phyloP scores from a whole-genome alignment of 1,140 invertebrate genomes.

The Zaprionus kolodkinae region DNA sequence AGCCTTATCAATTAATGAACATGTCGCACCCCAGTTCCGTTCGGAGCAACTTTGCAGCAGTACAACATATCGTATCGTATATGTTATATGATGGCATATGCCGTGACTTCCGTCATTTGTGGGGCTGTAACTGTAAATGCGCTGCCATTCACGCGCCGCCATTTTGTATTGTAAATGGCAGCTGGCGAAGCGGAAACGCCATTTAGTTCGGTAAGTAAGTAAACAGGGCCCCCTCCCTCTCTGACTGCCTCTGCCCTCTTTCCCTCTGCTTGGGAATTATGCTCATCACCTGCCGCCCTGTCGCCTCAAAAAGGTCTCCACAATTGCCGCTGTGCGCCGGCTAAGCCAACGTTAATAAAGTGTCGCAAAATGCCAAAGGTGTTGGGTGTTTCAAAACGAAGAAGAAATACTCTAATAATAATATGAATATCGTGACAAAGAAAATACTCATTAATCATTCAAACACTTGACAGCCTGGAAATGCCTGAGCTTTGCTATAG shows the following conservation, averaged over 20 bases:
- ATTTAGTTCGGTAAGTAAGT: conserved; percentile 25
- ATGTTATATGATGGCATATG: conserved; percentile 44
- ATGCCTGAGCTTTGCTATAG: background rate
- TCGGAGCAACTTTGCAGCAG: background rate
- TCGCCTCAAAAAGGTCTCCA: background rate
- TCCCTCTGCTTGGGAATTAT: background rate
- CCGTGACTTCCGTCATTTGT: conserved; percentile 63
- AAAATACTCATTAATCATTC: background rate
- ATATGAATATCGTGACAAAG: background rate
- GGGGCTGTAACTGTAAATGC: conserved; percentile 18
- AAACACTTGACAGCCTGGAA: background rate
- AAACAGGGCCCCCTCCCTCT: conserved; percentile 1
- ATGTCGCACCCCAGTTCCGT: conserved; percentile 39
- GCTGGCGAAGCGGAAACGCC: conserved; percentile 35
- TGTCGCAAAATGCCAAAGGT: background rate
- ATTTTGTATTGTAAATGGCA: conserved; percentile 15
- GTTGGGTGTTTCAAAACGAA: background rate
- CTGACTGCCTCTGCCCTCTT: background rate
- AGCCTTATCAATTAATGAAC: conserved; percentile 70
- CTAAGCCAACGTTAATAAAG: conserved; percentile 17
- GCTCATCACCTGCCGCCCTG: conserved; percentile 11
- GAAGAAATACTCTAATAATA: background rate
- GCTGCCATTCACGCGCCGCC: conserved; percentile 11
- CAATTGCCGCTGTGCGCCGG: conserved; percentile 12
- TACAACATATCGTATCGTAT: conserved; percentile 1